phyloP scores from a whole-genome alignment of 2,888 invertebrate genomes.

The Hemistola chrysoprasaria region DNA sequence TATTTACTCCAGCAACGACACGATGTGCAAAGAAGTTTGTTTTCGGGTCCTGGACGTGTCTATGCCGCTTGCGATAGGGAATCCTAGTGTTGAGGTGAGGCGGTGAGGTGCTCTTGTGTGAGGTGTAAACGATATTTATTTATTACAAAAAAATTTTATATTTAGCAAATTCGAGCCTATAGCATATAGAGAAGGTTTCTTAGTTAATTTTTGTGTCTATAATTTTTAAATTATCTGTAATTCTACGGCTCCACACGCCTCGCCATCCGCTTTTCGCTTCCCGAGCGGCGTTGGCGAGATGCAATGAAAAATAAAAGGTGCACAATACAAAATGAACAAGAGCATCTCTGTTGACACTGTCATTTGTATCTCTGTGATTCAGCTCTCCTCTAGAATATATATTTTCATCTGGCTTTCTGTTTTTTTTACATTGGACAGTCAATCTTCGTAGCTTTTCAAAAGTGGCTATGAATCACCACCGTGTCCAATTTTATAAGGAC shows the following conservation, averaged over 20 bases:
- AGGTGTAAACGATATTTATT: too few relatives aligned
- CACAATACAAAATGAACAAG: slow-evolving; percentile 54
- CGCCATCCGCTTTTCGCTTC: slow-evolving; percentile 36
- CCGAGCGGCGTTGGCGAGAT: slow-evolving; percentile 39
- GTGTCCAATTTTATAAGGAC: not conserved
- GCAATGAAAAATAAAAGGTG: slow-evolving; percentile 60
- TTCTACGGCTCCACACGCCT: slow-evolving; percentile 30
- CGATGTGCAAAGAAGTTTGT: too few relatives aligned
- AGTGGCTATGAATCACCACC: slow-evolving; percentile 1
- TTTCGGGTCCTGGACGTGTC: too few relatives aligned
- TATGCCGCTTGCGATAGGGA: too few relatives aligned
- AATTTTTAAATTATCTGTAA: slow-evolving; percentile 10
- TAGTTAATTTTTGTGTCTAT: too few relatives aligned
- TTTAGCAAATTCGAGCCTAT: too few relatives aligned
- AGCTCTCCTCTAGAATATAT: slow-evolving; percentile 28
- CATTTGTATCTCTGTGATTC: slow-evolving; percentile 43
- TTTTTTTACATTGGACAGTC: slow-evolving; percentile 9
- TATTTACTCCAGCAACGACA: too few relatives aligned
- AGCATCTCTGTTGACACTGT: slow-evolving; percentile 50
- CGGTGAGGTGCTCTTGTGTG: too few relatives aligned
- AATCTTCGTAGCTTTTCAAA: slow-evolving; percentile 4
- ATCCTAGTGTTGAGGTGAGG: too few relatives aligned
- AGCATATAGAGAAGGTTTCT: too few relatives aligned
- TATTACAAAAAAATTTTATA: too few relatives aligned
- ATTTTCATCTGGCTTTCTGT: slow-evolving; percentile 23